A percentile compares a stretch with the other conserved stretches of the same genome.
These are phyloP conservation scores for Psittacara wagleri DNA, from an alignment of 2,113 vertebrate species.

Conservation along the genomic window DNA sequence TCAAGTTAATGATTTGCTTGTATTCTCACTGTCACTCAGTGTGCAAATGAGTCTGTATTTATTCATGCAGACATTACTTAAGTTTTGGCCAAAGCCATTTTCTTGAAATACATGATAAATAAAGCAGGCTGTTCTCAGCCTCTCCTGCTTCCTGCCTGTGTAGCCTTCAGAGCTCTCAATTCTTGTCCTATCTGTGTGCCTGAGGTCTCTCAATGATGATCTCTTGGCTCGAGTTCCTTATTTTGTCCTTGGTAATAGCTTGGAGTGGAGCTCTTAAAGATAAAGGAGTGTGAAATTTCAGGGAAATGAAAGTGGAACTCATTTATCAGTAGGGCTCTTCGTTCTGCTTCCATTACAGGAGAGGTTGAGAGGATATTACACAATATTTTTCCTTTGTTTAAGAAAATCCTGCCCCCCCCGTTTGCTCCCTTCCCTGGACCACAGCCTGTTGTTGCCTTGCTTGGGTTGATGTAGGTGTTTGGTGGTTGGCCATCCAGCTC, in stretches of 20 bases:
- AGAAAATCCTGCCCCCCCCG: neutral
- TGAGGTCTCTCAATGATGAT: conserved; percentile 9
- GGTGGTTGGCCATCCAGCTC: accelerated
- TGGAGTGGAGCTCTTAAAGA: neutral
- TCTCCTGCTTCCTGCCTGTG: neutral
- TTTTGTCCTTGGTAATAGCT: conserved; percentile 6
- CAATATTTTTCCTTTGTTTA: neutral
- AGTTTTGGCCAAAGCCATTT: neutral
- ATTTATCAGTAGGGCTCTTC: neutral
- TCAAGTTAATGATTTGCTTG: neutral
- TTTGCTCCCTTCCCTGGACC: neutral
- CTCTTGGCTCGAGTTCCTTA: conserved; percentile 2
- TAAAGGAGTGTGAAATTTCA: conserved; percentile 41
- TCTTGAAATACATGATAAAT: conserved; percentile 6
- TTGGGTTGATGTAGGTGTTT: neutral
- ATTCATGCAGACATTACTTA: neutral
- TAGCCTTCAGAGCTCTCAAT: neutral
- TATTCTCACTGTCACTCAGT: neutral
- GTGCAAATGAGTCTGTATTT: conserved; percentile 10
- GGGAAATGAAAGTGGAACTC: conserved; percentile 1
- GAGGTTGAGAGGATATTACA: neutral
- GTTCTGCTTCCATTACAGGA: neutral
- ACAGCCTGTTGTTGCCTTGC: neutral
- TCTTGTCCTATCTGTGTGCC: neutral
- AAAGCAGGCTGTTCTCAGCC: neutral